Conservation (phyloP, 30 jellyfish, hydroid and myxozoan species). For the Aurelia sp. region DNA sequence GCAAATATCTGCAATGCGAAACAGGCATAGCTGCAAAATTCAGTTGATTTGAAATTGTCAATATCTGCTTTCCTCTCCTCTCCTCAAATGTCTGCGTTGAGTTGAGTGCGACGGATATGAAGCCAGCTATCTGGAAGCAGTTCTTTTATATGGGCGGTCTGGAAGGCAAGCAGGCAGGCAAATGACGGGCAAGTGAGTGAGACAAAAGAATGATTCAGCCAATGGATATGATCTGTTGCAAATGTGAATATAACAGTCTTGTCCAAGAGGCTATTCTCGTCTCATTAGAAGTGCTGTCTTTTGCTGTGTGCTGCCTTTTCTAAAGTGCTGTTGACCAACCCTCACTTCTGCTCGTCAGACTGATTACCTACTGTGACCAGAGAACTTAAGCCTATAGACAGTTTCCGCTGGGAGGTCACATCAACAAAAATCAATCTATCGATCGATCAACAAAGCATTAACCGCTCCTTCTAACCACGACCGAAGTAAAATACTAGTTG, state of each 20-base stretch:
- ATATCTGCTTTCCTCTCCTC: too few species aligned
- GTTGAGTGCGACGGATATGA: not conserved
- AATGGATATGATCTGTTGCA: slow-evolving; percentile 4
- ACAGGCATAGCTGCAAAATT: too few species aligned
- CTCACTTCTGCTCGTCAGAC: slow-evolving; percentile 54
- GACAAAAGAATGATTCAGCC: too few species aligned
- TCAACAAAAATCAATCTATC: slow-evolving; percentile 79
- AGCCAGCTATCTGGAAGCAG: too few species aligned
- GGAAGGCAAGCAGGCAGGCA: too few species aligned
- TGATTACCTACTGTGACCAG: slow-evolving; percentile 81
- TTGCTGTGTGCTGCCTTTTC: slow-evolving; percentile 13
- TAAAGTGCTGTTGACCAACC: not conserved
- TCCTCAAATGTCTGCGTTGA: too few species aligned
- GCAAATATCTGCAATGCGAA: not conserved
- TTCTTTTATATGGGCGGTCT: too few species aligned
- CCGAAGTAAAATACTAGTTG: too few species aligned
- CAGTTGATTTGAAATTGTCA: too few species aligned
- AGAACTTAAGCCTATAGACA: slow-evolving; percentile 76
- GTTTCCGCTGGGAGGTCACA: slow-evolving; percentile 94
- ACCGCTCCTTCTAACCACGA: too few species aligned
- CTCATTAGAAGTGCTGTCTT: not conserved
- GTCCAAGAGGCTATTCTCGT: not conserved
- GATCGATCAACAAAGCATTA: too few species aligned
- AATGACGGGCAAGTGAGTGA: too few species aligned
- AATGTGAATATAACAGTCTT: not conserved